phyloP scores from a whole-genome alignment of 2,113 vertebrate genomes.

The Laticauda laticaudata region DNA sequence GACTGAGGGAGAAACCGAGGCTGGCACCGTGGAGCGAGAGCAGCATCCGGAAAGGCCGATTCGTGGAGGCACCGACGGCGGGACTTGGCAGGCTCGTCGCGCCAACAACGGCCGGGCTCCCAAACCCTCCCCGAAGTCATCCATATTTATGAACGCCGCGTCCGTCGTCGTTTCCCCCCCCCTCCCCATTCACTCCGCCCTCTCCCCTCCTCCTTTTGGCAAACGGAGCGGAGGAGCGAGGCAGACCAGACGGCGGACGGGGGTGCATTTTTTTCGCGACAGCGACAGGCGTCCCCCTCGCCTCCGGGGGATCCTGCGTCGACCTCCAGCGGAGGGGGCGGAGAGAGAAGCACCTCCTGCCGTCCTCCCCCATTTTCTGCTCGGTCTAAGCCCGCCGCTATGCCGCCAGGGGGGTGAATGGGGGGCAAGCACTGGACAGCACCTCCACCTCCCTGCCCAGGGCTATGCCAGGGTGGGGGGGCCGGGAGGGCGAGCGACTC shows the following conservation, averaged over 20 bases:
- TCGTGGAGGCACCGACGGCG: neutral
- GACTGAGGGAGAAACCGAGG: neutral
- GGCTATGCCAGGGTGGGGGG: conserved; percentile 31
- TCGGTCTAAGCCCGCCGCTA: neutral
- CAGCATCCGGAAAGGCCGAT: neutral
- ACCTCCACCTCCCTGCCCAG: conserved; percentile 38
- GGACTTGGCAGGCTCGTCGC: neutral
- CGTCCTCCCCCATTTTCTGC: neutral
- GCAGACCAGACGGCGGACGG: neutral
- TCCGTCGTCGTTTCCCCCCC: neutral
- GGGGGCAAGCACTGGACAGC: neutral
- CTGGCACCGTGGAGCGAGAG: neutral
- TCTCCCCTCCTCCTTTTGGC: neutral
- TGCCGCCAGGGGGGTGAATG: conserved; percentile 56
- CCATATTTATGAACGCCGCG: conserved; percentile 19
- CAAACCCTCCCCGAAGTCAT: conserved; percentile 13
- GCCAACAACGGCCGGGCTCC: neutral
- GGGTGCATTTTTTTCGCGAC: neutral
- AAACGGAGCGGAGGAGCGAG: neutral
- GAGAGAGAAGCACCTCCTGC: neutral
- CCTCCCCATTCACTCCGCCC: neutral
- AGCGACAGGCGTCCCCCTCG: neutral
- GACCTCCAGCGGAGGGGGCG: neutral
- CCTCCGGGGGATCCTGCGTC: neutral
- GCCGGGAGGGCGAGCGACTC: neutral